Evolutionary conservation across 2,113 vertebrate genomes (phyloP).

Genomic region (Pavo muticus): DNA sequence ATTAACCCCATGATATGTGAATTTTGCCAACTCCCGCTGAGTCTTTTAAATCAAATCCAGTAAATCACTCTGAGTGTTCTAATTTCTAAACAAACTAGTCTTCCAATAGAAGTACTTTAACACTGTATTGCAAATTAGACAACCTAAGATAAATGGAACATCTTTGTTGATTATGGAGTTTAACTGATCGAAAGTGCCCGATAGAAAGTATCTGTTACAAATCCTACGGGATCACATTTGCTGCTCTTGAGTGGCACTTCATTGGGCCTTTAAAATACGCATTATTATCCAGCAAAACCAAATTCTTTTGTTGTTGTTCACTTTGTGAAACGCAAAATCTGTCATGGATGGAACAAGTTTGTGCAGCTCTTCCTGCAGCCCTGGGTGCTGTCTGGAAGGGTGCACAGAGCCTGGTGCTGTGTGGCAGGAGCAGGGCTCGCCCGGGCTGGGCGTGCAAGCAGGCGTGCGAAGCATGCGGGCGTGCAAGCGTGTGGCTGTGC

Average conservation of each 20-base stretch:
- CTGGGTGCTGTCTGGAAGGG: neutral
- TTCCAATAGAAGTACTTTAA: constrained; percentile 50
- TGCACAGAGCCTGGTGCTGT: constrained; percentile 10
- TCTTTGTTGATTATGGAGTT: constrained; percentile 73
- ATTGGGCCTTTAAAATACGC: constrained; percentile 31
- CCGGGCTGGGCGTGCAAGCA: neutral
- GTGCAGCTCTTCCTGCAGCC: neutral
- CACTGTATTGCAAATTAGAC: constrained; percentile 44
- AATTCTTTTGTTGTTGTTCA: constrained; percentile 12
- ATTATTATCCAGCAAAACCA: constrained; percentile 24
- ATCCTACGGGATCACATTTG: constrained; percentile 37
- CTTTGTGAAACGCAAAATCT: constrained; percentile 43
- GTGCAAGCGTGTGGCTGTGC: neutral
- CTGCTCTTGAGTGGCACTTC: constrained; percentile 38
- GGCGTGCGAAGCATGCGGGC: neutral
- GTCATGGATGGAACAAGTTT: constrained; percentile 49
- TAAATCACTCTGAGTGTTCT: constrained; percentile 73
- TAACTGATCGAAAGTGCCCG: constrained; percentile 72
- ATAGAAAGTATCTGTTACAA: constrained; percentile 67
- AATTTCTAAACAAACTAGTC: constrained; percentile 78
- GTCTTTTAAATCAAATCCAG: constrained; percentile 80
- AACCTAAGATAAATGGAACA: constrained; percentile 55
- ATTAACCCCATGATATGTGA: constrained; percentile 83
- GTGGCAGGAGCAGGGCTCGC: neutral
- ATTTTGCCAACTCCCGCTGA: constrained; percentile 83